A percentile compares a stretch with the other conserved stretches of the same genome.
phyloP scores from a whole-genome alignment of 2,888 invertebrate species.

The Anthophora plumipes region DNA sequence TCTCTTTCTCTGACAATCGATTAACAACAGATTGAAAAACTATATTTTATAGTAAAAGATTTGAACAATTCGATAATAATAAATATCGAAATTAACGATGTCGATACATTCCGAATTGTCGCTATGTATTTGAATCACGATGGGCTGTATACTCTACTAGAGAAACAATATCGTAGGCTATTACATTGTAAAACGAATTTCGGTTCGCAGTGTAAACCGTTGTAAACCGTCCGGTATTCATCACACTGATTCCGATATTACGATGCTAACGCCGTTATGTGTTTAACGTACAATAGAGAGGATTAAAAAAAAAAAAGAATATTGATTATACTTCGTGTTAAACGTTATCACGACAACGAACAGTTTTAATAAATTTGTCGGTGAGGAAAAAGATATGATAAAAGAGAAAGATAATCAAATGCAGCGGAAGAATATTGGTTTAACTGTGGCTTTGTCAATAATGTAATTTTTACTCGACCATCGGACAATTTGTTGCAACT shows the following conservation, averaged over 20 bases:
- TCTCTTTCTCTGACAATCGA: neutral
- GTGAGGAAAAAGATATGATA: neutral
- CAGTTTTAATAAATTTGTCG: conserved; percentile 26
- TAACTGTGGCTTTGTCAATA: neutral
- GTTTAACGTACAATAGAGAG: conserved; percentile 2
- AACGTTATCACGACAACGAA: neutral
- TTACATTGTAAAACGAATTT: neutral
- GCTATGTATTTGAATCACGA: neutral
- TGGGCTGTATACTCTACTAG: neutral
- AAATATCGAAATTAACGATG: neutral
- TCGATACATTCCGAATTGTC: neutral
- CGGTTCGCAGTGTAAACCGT: neutral
- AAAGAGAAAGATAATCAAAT: too few species aligned
- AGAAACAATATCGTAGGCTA: neutral
- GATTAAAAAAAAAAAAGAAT: conserved; percentile 1
- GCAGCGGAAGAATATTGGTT: neutral
- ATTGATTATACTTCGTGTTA: conserved; percentile 13
- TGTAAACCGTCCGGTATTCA: neutral
- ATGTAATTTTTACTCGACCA: neutral
- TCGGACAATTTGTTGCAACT: neutral
- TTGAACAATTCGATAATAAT: too few species aligned
- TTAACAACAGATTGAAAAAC: too few species aligned
- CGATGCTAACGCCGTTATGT: conserved; percentile 5
- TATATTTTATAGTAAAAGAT: too few species aligned
- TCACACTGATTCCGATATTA: neutral